Base-by-base conservation (phyloP, 2,888 invertebrate species). In the Stomorhina lunata region DNA sequence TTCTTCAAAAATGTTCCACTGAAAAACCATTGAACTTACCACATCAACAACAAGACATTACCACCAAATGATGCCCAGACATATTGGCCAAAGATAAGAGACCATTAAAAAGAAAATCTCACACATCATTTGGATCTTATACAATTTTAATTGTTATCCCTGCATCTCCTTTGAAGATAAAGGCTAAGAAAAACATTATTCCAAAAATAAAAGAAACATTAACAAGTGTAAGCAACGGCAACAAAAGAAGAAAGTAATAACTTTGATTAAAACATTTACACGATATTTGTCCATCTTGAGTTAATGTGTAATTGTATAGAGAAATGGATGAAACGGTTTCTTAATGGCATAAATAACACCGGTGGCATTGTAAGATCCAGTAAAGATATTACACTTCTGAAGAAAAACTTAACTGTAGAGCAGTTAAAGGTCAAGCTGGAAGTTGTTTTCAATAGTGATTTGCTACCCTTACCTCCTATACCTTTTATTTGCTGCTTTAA, bases 161-260 rank as follows among this genome's bases (percentile, higher is more conserved):
- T 65, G n/a, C 29, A 27, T 37, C 27, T 50, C 27, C 15, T 27
- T 40, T 27, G 6, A 43, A 43, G 7, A 25, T 7, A 43, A 63
- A 65, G 45, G 27, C 50, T 75, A 65, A 50, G 4, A 45, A 15
- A 22, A 72, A 81, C 78, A 86, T 81, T 37, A 40, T 27, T 15
- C 1, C 15, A 27, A 48, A 50, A 37, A 76, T 20, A 15, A 22
- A 27, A 48, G 4, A 32, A 57, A 40, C 1, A 27, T 50, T 61
- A 12, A 37, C 7, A 5, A 29, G 45, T 4, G 20, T 15, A 85
- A 84, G 83, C 85, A 86, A 86, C 86, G 86, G 6, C n/a, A 29
- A 82, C 85, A 86, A 85, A 86, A 84, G 85, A 85, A 86, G n/a
- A 87, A 85, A 85, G 87, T 85, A 86, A 86, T 86, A 87, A 86